A percentile compares a stretch with the other conserved stretches of the same genome.
Evolutionary conservation across 2,797 vertebrate genomes (phyloP).

Genomic region (Rhabdophis nuchalis): DNA sequence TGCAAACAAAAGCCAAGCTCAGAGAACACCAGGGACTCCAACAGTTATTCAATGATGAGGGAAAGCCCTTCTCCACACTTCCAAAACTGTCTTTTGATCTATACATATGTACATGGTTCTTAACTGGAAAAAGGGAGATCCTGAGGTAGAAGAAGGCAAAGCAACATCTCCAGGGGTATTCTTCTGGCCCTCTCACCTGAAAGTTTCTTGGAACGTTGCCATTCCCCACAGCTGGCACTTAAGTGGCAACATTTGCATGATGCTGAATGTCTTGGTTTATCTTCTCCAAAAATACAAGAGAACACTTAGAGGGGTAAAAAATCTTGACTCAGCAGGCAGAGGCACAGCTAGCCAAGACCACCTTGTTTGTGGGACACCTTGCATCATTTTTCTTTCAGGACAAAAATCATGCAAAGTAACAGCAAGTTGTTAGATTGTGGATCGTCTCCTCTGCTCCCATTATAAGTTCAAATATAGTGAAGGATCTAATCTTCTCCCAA

Average conservation of each 20-base stretch:
- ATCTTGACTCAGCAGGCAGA: not conserved
- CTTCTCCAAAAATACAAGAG: not conserved
- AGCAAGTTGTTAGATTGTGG: not conserved
- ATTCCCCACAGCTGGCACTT: not conserved
- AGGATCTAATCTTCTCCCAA: not conserved
- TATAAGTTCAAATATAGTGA: not conserved
- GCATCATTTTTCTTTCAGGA: not conserved
- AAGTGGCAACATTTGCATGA: not conserved
- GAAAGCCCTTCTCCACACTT: not conserved
- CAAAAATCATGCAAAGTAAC: too few species aligned
- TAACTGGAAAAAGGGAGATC: not conserved
- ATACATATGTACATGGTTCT: too few species aligned
- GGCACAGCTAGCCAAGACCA: not conserved
- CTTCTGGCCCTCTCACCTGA: not conserved
- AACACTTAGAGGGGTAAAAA: not conserved
- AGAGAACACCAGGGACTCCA: not conserved
- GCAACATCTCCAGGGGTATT: not conserved
- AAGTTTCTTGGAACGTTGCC: not conserved
- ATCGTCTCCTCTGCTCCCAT: not conserved
- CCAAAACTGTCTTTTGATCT: not conserved
- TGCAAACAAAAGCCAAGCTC: too few species aligned
- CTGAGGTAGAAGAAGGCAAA: not conserved
- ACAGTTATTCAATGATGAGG: not conserved
- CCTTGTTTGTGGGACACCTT: not conserved
- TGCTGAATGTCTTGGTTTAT: not conserved